A percentile compares a stretch with the other conserved stretches of the same genome.
Conservation (phyloP, 2,888 invertebrate genomes). For the Tanypteryx hageni region DNA sequence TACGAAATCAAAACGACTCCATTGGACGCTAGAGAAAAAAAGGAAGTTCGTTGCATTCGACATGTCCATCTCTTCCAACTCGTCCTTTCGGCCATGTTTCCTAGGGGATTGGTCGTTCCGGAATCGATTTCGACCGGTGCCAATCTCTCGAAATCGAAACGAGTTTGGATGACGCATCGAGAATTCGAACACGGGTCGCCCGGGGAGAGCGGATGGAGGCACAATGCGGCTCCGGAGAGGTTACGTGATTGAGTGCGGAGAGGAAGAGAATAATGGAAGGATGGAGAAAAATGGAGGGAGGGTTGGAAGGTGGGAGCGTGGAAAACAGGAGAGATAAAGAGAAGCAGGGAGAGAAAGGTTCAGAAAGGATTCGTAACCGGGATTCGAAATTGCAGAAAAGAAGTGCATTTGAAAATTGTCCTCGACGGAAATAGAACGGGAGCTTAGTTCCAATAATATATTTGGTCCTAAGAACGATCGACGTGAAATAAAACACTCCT, state of each 20-base stretch:
- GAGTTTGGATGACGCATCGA: neutral
- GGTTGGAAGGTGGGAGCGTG: neutral
- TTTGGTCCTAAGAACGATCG: too few species aligned
- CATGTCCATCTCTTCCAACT: neutral
- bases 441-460: too few species aligned
- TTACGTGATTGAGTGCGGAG: neutral
- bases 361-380: too few species aligned
- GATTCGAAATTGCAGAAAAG: too few species aligned
- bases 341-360: neutral
- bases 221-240: neutral
- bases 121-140: neutral
- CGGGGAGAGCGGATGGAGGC: neutral
- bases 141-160: neutral
- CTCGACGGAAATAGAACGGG: too few species aligned
- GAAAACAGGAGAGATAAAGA: neutral
- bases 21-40: neutral
- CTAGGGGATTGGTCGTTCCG: neutral
- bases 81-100: neutral
- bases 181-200: neutral
- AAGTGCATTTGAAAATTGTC: too few species aligned
- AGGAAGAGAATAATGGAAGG: neutral
- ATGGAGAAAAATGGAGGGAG: neutral
- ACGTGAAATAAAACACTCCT: too few species aligned
- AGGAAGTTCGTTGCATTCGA: neutral
- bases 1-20: conserved; percentile 4